A percentile compares a stretch with the other conserved stretches of the same genome.
Conservation (phyloP, 2,888 invertebrate species). For the Onthophagus sagittarius region DNA sequence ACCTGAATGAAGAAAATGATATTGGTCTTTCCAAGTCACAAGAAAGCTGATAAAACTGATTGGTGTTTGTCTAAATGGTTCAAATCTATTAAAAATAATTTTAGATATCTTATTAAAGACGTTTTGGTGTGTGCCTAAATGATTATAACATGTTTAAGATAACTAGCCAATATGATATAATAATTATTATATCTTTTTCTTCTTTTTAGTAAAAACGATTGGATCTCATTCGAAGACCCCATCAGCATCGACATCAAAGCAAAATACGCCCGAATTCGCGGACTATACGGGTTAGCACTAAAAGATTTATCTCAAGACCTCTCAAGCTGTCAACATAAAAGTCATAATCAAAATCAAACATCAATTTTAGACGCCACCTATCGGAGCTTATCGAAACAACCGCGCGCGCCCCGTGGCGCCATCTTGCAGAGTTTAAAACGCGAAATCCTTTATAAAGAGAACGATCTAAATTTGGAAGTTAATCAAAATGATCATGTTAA, state of each 20-base stretch:
- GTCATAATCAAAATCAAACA: neutral
- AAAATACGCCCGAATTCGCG: slow-evolving; percentile 68
- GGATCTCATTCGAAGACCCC: slow-evolving; percentile 74
- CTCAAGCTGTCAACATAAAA: slow-evolving; percentile 45
- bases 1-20: no score
- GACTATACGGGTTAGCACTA: slow-evolving; percentile 66
- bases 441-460: slow-evolving; percentile 50
- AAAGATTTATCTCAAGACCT: slow-evolving; percentile 51
- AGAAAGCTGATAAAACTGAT: no score
- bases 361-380: slow-evolving; percentile 46
- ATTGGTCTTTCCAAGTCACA: no score
- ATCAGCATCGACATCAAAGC: slow-evolving; percentile 72
- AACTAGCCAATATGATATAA: no score
- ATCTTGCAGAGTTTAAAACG: slow-evolving; percentile 61
- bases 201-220: slow-evolving; percentile 56
- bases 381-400: slow-evolving; percentile 57
- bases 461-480: neutral
- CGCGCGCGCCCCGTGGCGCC: slow-evolving; percentile 61
- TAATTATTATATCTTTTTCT: slow-evolving; percentile 19
- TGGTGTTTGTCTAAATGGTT: no score
- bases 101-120: no score
- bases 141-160: no score
- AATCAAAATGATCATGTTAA: neutral
- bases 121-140: no score
- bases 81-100: no score